These are phyloP conservation scores for Drepana falcataria DNA, from an alignment of 2,888 invertebrate genomes.

Conservation along the genomic window DNA sequence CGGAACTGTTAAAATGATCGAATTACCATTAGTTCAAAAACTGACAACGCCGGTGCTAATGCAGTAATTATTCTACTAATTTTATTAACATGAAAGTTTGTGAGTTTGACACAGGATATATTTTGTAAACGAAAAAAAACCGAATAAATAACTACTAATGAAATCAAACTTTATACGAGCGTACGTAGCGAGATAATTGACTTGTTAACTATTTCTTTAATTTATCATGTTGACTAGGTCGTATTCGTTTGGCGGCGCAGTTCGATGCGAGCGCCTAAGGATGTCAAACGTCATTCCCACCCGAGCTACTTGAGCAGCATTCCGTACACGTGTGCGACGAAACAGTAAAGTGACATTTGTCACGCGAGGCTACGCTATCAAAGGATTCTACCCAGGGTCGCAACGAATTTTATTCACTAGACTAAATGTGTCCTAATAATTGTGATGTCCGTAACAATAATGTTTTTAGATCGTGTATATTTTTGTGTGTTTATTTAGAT, in stretches of 20 bases:
- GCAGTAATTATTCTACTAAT: too few species aligned
- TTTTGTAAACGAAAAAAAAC: too few species aligned
- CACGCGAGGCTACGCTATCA: conserved; percentile 39
- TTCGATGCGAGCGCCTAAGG: conserved; percentile 54
- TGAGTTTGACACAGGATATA: too few species aligned
- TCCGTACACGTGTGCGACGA: conserved; percentile 40
- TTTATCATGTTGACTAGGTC: conserved; percentile 39
- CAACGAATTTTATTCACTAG: conserved; percentile 72
- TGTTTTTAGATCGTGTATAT: conserved; percentile 71
- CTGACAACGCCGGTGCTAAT: too few species aligned
- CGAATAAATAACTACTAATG: too few species aligned
- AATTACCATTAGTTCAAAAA: too few species aligned
- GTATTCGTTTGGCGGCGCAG: conserved; percentile 67
- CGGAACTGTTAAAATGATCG: too few species aligned
- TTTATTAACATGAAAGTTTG: too few species aligned
- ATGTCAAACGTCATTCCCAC: conserved; percentile 32
- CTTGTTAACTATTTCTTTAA: conserved; percentile 1
- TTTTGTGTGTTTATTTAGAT: conserved; percentile 74
- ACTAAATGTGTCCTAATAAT: conserved; percentile 68
- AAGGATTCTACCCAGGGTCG: conserved; percentile 55
- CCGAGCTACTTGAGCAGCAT: conserved; percentile 49
- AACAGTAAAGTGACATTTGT: conserved; percentile 25
- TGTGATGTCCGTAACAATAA: conserved; percentile 78
- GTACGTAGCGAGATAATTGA: too few species aligned
- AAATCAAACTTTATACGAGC: too few species aligned